A percentile compares a stretch with the other conserved stretches of the same genome.
These are phyloP conservation scores for Blastobasis adustella DNA, from an alignment of 2,888 invertebrate genomes.

Conservation along the genomic window DNA sequence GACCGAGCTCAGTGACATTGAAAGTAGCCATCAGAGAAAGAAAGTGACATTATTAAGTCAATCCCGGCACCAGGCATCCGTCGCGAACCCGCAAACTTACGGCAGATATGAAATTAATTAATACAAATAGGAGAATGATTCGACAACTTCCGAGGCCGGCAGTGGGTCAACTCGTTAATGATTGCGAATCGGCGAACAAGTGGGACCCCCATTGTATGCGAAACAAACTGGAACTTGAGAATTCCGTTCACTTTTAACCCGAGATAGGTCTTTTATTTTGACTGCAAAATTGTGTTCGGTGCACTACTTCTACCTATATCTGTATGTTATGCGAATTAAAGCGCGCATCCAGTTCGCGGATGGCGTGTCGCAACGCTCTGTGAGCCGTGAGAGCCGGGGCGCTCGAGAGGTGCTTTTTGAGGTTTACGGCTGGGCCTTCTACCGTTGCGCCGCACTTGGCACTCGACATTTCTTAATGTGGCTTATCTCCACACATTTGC, in stretches of 20 bases:
- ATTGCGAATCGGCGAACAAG: constrained; percentile 65
- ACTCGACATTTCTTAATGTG: no score
- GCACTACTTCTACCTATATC: neutral
- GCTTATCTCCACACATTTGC: neutral
- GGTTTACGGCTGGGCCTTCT: no score
- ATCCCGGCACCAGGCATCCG: constrained; percentile 38
- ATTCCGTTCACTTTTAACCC: constrained; percentile 62
- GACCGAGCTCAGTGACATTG: constrained; percentile 30
- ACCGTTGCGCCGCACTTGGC: no score
- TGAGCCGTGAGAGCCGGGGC: no score
- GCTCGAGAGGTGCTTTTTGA: no score
- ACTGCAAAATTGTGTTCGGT: neutral
- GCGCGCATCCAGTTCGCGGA: no score
- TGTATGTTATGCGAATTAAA: no score
- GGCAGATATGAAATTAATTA: constrained; percentile 55
- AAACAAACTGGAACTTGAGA: constrained; percentile 57
- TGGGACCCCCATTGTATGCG: constrained; percentile 58
- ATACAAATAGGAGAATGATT: constrained; percentile 45
- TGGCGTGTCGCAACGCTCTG: no score
- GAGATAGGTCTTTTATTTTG: constrained; percentile 22
- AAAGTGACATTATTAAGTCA: constrained; percentile 49
- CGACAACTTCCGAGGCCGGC: constrained; percentile 40
- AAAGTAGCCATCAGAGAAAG: constrained; percentile 24
- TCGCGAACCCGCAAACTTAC: constrained; percentile 40
- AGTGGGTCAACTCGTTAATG: constrained; percentile 65